Evolutionary conservation across 1,140 invertebrate species (phyloP).

Genomic region (Cydia pomonella): DNA sequence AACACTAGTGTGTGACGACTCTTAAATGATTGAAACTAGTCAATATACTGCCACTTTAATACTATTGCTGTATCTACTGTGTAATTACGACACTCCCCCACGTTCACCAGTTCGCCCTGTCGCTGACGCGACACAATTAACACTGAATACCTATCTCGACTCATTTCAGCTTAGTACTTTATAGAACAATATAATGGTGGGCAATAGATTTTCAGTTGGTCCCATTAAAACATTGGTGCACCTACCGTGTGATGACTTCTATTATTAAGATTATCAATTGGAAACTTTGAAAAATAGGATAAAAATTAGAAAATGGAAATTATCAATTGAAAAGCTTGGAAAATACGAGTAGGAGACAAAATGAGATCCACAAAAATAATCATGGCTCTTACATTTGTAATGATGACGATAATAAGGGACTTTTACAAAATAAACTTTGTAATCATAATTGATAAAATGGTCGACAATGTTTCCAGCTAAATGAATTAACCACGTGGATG

Average conservation of each 20-base stretch:
- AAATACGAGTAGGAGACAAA: too few species aligned
- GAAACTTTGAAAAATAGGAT: too few species aligned
- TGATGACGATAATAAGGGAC: too few species aligned
- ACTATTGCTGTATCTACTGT: not conserved
- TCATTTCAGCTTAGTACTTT: slow-evolving; percentile 1
- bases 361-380: too few species aligned
- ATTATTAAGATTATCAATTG: not conserved
- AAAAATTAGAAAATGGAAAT: too few species aligned
- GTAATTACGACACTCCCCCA: slow-evolving; percentile 6
- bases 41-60: not conserved
- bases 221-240: slow-evolving; percentile 35
- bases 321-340: too few species aligned
- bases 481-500: slow-evolving; percentile 23
- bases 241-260: slow-evolving; percentile 15
- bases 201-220: not conserved
- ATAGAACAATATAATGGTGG: slow-evolving; percentile 8
- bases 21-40: not conserved
- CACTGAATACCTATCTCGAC: not conserved
- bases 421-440: not conserved
- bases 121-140: slow-evolving; percentile 14
- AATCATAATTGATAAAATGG: not conserved
- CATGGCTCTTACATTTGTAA: too few species aligned
- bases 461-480: slow-evolving; percentile 24
- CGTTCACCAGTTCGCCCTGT: not conserved
- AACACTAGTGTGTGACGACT: not conserved